Percentiles rank a stretch among this genome's conserved stretches.
Conservation (phyloP, 2,797 vertebrate genomes). For the Dendrocincla tyrannina region DNA sequence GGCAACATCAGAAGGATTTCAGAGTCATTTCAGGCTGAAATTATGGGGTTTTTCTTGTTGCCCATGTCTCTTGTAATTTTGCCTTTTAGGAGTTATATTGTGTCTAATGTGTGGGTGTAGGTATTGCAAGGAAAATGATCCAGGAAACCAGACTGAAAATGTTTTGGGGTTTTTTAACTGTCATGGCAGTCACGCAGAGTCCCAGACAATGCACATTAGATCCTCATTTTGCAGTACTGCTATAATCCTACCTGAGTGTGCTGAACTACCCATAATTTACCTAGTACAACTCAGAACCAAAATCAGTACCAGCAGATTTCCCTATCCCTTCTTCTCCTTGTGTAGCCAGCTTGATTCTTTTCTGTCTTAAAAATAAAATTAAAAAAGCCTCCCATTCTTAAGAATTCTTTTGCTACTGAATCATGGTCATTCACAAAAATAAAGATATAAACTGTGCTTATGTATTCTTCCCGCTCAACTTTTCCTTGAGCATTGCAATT, state of each 20-base stretch:
- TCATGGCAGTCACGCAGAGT: neutral
- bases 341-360: neutral
- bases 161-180: neutral
- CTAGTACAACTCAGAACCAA: neutral
- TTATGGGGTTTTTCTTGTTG: neutral
- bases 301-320: neutral
- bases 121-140: neutral
- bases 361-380: neutral
- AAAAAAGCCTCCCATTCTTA: neutral
- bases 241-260: neutral
- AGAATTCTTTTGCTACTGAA: neutral
- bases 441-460: neutral
- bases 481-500: neutral
- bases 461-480: neutral
- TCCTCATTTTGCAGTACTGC: neutral
- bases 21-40: neutral
- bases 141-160: neutral
- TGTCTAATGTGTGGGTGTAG: neutral
- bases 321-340: neutral
- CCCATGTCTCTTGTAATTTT: neutral
- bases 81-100: neutral
- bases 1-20: neutral
- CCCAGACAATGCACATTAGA: neutral
- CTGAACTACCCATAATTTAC: neutral
- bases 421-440: neutral